These are phyloP conservation scores for Pegea sp. DNA, from an alignment of 23 tunicate species.

Conservation along the genomic window DNA sequence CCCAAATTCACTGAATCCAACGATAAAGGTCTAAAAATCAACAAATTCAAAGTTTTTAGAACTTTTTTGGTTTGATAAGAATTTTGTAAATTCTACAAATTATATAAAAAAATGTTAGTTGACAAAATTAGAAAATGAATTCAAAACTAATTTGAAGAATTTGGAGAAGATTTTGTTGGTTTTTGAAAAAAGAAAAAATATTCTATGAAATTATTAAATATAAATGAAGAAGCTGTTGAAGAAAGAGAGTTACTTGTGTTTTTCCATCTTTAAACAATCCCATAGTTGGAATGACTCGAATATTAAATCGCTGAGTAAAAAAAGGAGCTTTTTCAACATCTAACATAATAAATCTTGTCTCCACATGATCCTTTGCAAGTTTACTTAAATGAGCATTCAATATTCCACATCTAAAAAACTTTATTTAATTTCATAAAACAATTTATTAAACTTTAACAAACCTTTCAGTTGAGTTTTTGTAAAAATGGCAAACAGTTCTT, in stretches of 20 bases:
- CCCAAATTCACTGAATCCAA: constrained; percentile 91
- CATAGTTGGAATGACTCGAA: constrained; percentile 84
- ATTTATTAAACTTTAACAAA: constrained; percentile 4
- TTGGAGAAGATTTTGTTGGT: neutral
- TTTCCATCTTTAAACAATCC: constrained; percentile 72
- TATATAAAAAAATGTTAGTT: no score
- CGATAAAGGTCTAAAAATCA: no score
- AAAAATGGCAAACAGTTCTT: constrained; percentile 87
- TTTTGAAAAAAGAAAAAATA: neutral
- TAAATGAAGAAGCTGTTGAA: no score
- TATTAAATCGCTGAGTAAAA: constrained; percentile 72
- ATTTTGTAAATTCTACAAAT: no score
- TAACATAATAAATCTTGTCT: constrained; percentile 78
- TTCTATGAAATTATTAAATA: neutral
- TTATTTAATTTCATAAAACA: no score
- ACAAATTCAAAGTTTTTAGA: no score
- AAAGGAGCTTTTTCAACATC: constrained; percentile 98
- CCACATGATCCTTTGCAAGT: constrained; percentile 70
- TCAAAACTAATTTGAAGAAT: neutral
- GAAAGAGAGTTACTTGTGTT: constrained; percentile 40
- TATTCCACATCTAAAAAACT: constrained; percentile 57
- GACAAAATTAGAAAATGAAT: neutral
- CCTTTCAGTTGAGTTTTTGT: constrained; percentile 67
- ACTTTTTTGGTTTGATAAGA: no score
- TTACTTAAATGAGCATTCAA: constrained; percentile 63